Conservation (phyloP, 2,888 invertebrate species). For the Pristionchus fissidentatus region DNA sequence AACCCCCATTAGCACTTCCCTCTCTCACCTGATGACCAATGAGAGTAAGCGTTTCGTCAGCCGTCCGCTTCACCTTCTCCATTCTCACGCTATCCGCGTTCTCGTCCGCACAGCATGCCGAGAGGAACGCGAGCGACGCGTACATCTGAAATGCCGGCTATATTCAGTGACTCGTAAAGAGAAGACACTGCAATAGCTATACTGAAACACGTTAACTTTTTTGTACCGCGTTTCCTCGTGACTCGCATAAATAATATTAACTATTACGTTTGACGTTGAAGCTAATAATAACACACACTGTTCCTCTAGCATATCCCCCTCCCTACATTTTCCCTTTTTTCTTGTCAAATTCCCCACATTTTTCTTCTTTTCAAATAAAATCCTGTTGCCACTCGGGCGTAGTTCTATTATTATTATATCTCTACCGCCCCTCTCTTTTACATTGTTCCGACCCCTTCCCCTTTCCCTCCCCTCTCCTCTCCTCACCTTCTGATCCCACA, state of each 20-base stretch:
- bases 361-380: too few species aligned
- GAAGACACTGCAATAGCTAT: neutral
- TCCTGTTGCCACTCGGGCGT: too few species aligned
- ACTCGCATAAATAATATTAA: too few species aligned
- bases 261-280: too few species aligned
- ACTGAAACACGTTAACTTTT: neutral
- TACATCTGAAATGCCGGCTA: constrained; percentile 26
- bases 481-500: constrained; percentile 46
- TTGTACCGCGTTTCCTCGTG: too few species aligned
- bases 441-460: neutral
- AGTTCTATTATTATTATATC: too few species aligned
- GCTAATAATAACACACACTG: too few species aligned
- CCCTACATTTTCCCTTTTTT: too few species aligned
- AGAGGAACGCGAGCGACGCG: constrained; percentile 34
- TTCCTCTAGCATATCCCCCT: too few species aligned
- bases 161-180: neutral
- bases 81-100: neutral
- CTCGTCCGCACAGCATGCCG: constrained; percentile 34
- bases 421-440: too few species aligned
- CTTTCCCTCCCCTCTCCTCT: neutral
- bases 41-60: neutral
- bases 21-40: constrained; percentile 13
- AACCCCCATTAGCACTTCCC: too few species aligned
- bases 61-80: neutral
- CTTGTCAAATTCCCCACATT: too few species aligned